phyloP scores from a whole-genome alignment of 2,113 vertebrate genomes.

The Chloropsis hardwickii region DNA sequence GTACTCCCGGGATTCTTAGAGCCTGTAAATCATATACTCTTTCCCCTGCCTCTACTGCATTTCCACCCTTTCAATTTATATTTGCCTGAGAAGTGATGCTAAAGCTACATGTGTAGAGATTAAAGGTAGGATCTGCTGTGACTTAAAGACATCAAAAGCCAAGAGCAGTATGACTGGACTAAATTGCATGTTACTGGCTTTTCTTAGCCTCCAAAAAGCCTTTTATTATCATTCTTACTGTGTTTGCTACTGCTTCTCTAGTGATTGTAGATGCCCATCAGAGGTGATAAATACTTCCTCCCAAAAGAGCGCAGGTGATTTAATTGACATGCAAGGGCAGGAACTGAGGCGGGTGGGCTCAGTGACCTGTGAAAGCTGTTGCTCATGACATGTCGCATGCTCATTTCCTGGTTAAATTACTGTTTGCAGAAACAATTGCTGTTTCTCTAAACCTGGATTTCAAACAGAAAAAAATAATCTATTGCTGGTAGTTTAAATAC shows the following conservation, averaged over 20 bases:
- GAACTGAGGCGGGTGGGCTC: background rate
- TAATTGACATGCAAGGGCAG: slow-evolving; percentile 29
- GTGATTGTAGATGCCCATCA: slow-evolving; percentile 68
- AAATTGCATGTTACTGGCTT: slow-evolving; percentile 50
- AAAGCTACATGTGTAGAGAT: slow-evolving; percentile 66
- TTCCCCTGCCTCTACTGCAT: background rate
- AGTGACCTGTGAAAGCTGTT: background rate
- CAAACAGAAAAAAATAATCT: background rate
- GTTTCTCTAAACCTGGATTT: background rate
- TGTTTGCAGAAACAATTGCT: slow-evolving; percentile 3
- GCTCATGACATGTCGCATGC: background rate
- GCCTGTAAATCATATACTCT: background rate
- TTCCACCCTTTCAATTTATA: slow-evolving; percentile 40
- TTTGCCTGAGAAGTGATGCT: slow-evolving; percentile 47
- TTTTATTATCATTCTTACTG: slow-evolving; percentile 68
- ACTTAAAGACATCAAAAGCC: slow-evolving; percentile 69
- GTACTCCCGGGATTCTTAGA: background rate
- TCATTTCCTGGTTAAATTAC: background rate
- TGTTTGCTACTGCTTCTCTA: slow-evolving; percentile 27
- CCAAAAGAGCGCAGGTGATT: slow-evolving; percentile 23
- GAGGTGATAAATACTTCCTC: slow-evolving; percentile 58
- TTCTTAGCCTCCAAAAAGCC: slow-evolving; percentile 60
- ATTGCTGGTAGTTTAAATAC: background rate
- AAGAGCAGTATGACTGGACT: slow-evolving; percentile 36
- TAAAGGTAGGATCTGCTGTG: slow-evolving; percentile 61